These are phyloP conservation scores for Pseudomugil gertrudae DNA, from an alignment of 2,797 vertebrate species.

Conservation along the genomic window DNA sequence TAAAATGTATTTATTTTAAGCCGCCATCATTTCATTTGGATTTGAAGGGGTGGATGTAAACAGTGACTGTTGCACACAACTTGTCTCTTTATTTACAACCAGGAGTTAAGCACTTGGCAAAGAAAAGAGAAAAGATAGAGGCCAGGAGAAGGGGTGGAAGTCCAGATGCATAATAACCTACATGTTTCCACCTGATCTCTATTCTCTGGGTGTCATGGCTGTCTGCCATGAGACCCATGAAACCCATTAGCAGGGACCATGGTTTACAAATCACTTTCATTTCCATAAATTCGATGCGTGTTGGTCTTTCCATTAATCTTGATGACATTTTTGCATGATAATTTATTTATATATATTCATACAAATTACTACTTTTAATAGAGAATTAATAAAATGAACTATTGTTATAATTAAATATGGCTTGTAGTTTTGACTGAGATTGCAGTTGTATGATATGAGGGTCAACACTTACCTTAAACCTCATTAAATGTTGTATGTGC, in stretches of 20 bases:
- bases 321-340: conserved; percentile 77
- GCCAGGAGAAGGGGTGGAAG: too few relatives aligned
- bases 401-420: conserved; percentile 72
- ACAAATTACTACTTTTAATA: conserved; percentile 63
- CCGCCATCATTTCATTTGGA: conserved; percentile 61
- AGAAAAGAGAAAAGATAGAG: conserved; percentile 74
- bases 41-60: conserved; percentile 72
- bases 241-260: conserved; percentile 76
- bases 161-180: conserved; percentile 75
- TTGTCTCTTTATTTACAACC: conserved; percentile 79
- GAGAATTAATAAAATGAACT: conserved; percentile 76
- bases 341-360: conserved; percentile 75
- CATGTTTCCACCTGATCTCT: conserved; percentile 72
- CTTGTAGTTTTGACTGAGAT: conserved; percentile 53
- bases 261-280: conserved; percentile 80
- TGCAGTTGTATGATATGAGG: conserved; percentile 42
- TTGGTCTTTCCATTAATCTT: conserved; percentile 82
- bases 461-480: conserved; percentile 61
- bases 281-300: conserved; percentile 81
- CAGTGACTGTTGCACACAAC: conserved; percentile 58
- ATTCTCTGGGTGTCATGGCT: conserved; percentile 67
- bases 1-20: conserved; percentile 59
- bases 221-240: conserved; percentile 72
- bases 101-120: conserved; percentile 59
- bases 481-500: conserved; percentile 54